Percentiles rank a stretch among this genome's conserved stretches.
Evolutionary conservation across 53 echinoderm and acorn worm genomes (phyloP).

Genomic region (Crossaster papposus): DNA sequence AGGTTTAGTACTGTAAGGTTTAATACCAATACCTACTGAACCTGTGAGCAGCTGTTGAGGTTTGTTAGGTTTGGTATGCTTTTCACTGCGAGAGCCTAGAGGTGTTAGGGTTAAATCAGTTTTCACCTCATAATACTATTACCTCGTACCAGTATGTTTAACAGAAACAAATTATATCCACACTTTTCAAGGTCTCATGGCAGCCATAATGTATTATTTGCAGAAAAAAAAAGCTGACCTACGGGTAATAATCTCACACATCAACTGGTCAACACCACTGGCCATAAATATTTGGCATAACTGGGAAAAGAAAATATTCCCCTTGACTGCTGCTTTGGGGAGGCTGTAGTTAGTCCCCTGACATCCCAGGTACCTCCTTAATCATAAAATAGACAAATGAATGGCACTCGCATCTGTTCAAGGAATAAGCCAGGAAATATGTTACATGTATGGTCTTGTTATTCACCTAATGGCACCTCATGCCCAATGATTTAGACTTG

Average conservation of each 20-base stretch:
- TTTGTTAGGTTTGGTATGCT: too few relatives aligned
- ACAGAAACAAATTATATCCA: neutral
- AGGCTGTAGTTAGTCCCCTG: neutral
- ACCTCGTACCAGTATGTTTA: too few relatives aligned
- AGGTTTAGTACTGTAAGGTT: too few relatives aligned
- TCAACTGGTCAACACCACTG: slow-evolving; percentile 6
- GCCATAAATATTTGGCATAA: slow-evolving; percentile 48
- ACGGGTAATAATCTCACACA: neutral
- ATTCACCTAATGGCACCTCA: too few relatives aligned
- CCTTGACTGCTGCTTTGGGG: neutral
- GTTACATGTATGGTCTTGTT: neutral
- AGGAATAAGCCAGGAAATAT: neutral
- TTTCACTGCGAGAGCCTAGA: too few relatives aligned
- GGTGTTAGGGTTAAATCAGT: too few relatives aligned
- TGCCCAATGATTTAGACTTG: too few relatives aligned
- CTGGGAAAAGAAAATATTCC: neutral
- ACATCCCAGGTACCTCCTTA: slow-evolving; percentile 21
- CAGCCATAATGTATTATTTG: neutral
- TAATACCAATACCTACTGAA: too few relatives aligned
- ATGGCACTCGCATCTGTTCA: slow-evolving; percentile 33
- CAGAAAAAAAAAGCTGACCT: neutral
- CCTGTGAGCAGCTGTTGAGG: too few relatives aligned
- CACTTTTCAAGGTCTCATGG: neutral
- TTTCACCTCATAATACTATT: too few relatives aligned
- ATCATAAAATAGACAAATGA: slow-evolving; percentile 30